Conservation (phyloP, 2,797 vertebrate species). For the Hemibagrus guttatus region DNA sequence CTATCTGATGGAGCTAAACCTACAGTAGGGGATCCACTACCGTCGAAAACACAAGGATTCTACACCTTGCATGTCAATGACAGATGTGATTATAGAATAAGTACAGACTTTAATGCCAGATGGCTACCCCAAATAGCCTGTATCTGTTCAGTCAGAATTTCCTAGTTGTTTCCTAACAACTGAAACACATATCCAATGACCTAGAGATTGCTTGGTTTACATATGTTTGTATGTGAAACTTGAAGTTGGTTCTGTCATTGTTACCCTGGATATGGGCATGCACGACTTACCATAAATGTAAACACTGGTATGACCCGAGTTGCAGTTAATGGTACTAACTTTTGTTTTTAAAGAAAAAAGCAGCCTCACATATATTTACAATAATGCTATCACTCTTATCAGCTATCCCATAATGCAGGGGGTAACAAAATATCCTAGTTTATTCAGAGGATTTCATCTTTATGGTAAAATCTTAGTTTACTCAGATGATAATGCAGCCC, state of each 20-base stretch:
- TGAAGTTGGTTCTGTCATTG: background rate
- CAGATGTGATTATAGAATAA: conserved; percentile 1
- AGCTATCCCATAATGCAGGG: background rate
- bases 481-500: background rate
- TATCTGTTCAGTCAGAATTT: background rate
- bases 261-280: background rate
- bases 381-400: background rate
- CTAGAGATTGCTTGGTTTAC: background rate
- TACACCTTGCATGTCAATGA: background rate
- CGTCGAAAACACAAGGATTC: background rate
- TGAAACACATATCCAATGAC: background rate
- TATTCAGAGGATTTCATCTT: background rate
- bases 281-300: background rate
- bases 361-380: background rate
- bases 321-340: background rate
- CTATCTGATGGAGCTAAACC: background rate
- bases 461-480: background rate
- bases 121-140: background rate
- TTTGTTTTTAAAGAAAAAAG: background rate
- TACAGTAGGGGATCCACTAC: background rate
- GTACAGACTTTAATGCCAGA: background rate
- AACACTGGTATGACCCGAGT: background rate
- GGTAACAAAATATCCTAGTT: background rate
- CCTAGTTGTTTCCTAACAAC: background rate
- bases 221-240: background rate